Conservation (phyloP, 1,140 invertebrate species). For the Bombus huntii region DNA sequence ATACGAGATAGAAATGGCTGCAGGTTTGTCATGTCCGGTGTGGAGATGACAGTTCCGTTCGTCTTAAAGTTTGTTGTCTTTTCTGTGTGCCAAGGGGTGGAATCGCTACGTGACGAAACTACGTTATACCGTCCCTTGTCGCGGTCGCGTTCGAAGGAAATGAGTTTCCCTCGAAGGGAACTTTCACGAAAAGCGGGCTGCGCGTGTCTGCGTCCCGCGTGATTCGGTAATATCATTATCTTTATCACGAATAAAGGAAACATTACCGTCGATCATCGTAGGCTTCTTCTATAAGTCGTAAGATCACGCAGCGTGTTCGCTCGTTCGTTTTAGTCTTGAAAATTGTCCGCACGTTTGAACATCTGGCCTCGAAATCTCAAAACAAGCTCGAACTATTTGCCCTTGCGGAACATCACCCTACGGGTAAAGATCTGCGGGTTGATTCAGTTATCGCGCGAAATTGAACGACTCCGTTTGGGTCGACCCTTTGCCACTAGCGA, state of each 20-base stretch:
- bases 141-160: constrained; percentile 49
- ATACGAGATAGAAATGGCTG: constrained; percentile 54
- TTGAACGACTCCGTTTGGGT: constrained; percentile 31
- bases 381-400: background rate
- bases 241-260: constrained; percentile 44
- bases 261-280: constrained; percentile 43
- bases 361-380: background rate
- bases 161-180: constrained; percentile 53
- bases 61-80: constrained; percentile 74
- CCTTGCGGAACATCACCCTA: background rate
- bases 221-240: constrained; percentile 58
- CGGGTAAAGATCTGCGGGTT: constrained; percentile 14
- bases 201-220: background rate
- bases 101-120: constrained; percentile 76
- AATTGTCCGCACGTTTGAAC: background rate
- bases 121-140: constrained; percentile 58
- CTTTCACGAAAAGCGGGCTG: background rate
- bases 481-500: background rate
- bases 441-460: constrained; percentile 42
- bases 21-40: constrained; percentile 76
- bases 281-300: too few species aligned
- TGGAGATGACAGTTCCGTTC: constrained; percentile 77
- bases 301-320: background rate
- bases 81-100: constrained; percentile 39
- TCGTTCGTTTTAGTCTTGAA: background rate